phyloP scores from a whole-genome alignment of 2,113 vertebrate species.

The Lucifuga dentata region DNA sequence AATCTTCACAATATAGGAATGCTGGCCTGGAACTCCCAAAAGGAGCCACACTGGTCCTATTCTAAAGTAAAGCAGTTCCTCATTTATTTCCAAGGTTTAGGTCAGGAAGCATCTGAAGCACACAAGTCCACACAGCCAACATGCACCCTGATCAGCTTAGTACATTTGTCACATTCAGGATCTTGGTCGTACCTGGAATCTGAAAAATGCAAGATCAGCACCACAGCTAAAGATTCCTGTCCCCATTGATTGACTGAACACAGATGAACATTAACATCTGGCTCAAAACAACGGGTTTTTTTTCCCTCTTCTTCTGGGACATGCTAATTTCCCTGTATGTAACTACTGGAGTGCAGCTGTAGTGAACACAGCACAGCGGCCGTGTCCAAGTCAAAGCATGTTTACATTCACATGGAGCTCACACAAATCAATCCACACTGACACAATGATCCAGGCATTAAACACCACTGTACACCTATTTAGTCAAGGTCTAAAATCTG shows the following conservation, averaged over 20 bases:
- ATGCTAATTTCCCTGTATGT: no score
- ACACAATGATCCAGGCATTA: slow-evolving; percentile 39
- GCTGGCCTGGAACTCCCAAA: no score
- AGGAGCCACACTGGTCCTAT: no score
- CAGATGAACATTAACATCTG: slow-evolving; percentile 14
- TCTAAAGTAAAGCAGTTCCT: no score
- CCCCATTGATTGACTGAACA: slow-evolving; percentile 6
- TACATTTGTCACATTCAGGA: no score
- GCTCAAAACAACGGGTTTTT: background rate
- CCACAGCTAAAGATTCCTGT: background rate
- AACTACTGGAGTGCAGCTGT: slow-evolving; percentile 26
- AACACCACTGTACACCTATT: slow-evolving; percentile 45
- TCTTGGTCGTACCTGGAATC: background rate
- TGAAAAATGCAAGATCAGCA: slow-evolving; percentile 1
- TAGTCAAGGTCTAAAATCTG: slow-evolving; percentile 26
- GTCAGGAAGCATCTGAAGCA: no score
- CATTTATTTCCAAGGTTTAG: no score
- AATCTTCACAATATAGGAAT: no score
- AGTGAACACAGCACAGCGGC: slow-evolving; percentile 26
- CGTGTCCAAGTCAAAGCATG: slow-evolving; percentile 32
- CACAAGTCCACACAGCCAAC: no score
- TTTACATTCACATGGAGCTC: slow-evolving; percentile 31
- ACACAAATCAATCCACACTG: slow-evolving; percentile 31
- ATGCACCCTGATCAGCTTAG: background rate
- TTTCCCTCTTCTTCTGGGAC: slow-evolving; percentile 3